Base-by-base conservation (phyloP, 2,888 invertebrate genomes). In the Cerceris ruficornis region DNA sequence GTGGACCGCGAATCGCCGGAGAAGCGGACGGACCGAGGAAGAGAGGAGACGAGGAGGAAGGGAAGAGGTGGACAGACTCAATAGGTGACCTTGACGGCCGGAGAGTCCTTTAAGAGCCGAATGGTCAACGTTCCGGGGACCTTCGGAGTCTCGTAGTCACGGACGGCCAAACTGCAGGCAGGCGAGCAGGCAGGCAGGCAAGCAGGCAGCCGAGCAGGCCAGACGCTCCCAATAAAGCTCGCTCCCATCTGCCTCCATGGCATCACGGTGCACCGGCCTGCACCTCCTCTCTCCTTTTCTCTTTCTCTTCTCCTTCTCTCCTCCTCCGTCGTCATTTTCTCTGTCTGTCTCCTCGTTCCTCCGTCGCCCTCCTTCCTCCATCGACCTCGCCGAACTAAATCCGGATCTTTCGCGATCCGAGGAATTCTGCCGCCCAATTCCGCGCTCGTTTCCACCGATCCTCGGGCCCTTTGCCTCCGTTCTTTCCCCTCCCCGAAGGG, bases 81-180 rank as follows among this genome's bases (percentile, higher is more conserved):
- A 81, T 88, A 82, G 87, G 85, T 88, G 89, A 89, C 90, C 90
- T 90, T 90, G 90, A 86, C 82, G 84, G 78, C 82, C 79, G 59
- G 69, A 84, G 86, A 85, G 84, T 88, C 88, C 88, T 90, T 89
- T 88, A 86, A 90, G 88, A 88, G 85, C 87, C 87, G 88, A 89
- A 89, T 91, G 91, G 91, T 91, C 91, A 90, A 91, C 88, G 91
- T 90, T 90, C 90, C 88, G 81, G 87, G 88, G 90, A 89, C 90
- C 90, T 91, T 91, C 90, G 87, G 75, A 83, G 85, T 84, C 85
- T 83, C 80, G 86, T 89, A 87, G 89, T 88, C 89, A 88, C 76
- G 89, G 87, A 90, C 88, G 84, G 85, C 87, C 88, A 88, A 90
- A 90, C 89, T 89, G 84, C 86, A 84, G 82, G 72, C 79, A 68